phyloP scores from a whole-genome alignment of 2,888 invertebrate species.

The Seira ritae region DNA sequence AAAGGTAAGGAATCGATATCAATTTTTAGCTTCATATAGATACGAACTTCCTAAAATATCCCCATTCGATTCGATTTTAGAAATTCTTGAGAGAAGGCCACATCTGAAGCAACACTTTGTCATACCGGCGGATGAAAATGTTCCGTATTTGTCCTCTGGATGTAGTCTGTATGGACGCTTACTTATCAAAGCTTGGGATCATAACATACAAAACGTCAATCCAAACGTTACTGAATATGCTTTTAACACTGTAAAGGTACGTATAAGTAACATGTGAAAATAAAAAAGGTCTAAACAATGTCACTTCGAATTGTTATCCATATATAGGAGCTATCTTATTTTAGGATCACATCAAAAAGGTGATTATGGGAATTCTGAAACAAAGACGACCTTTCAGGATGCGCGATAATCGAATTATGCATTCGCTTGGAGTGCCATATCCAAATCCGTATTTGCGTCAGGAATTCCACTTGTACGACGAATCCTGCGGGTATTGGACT shows the following conservation, averaged over 20 bases:
- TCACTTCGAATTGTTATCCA: too few species aligned
- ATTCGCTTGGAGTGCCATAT: constrained; percentile 65
- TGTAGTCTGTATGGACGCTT: constrained; percentile 62
- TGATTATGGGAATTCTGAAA: constrained; percentile 52
- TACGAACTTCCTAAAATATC: neutral
- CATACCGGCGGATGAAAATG: constrained; percentile 41
- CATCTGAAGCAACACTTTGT: constrained; percentile 55
- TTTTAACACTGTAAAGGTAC: constrained; percentile 53
- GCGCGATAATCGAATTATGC: constrained; percentile 54
- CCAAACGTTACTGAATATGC: constrained; percentile 46
- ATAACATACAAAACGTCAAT: constrained; percentile 57
- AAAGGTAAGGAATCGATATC: constrained; percentile 42
- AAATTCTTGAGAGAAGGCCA: constrained; percentile 55
- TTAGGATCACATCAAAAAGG: constrained; percentile 60
- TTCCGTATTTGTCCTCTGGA: constrained; percentile 52
- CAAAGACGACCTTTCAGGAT: constrained; percentile 64
- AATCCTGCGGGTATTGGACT: constrained; percentile 62
- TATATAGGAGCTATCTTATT: neutral
- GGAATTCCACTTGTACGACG: constrained; percentile 62
- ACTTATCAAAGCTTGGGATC: constrained; percentile 64
- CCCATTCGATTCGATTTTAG: constrained; percentile 25
- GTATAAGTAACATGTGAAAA: neutral
- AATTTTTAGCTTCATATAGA: neutral
- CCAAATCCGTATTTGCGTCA: constrained; percentile 68
- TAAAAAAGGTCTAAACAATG: neutral